Evolutionary conservation across 2,113 vertebrate species (phyloP).

Genomic region (Nematolebias whitei): DNA sequence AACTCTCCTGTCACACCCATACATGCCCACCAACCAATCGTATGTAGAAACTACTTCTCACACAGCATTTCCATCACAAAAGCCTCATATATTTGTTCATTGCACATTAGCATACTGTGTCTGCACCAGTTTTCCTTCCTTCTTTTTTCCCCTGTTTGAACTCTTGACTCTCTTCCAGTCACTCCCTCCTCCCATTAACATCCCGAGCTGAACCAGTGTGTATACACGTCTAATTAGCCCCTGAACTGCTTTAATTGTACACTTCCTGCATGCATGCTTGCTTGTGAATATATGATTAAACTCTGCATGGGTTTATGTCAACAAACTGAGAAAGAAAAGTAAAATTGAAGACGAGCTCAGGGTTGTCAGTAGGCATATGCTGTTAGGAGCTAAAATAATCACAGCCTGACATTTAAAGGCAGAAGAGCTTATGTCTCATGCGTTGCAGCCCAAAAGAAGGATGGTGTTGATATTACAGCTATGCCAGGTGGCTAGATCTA

Average conservation of each 20-base stretch:
- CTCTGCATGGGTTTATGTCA: constrained; percentile 16
- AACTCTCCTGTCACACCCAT: neutral
- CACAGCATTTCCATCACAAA: constrained; percentile 42
- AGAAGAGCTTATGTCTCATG: neutral
- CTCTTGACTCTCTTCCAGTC: constrained; percentile 31
- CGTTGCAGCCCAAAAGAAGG: neutral
- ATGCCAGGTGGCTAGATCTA: neutral
- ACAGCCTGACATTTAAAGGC: constrained; percentile 45
- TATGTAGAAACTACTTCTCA: constrained; percentile 20
- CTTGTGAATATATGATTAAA: neutral
- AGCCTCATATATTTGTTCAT: constrained; percentile 20
- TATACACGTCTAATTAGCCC: constrained; percentile 46
- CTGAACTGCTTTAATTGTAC: constrained; percentile 19
- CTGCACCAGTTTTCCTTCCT: constrained; percentile 22
- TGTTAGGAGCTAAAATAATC: constrained; percentile 55
- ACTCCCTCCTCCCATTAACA: constrained; percentile 21
- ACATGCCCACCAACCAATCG: constrained; percentile 1
- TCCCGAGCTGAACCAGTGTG: constrained; percentile 22
- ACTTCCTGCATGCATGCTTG: constrained; percentile 4
- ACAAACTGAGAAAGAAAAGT: constrained; percentile 3
- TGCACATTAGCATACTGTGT: constrained; percentile 25
- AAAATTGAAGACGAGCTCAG: constrained; percentile 15
- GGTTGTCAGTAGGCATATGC: constrained; percentile 24
- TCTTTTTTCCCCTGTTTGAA: constrained; percentile 34
- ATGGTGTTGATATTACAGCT: neutral